A percentile compares a stretch with the other conserved stretches of the same genome.
These are phyloP conservation scores for Petrophora chlorosata DNA, from an alignment of 2,888 invertebrate species.

Conservation along the genomic window DNA sequence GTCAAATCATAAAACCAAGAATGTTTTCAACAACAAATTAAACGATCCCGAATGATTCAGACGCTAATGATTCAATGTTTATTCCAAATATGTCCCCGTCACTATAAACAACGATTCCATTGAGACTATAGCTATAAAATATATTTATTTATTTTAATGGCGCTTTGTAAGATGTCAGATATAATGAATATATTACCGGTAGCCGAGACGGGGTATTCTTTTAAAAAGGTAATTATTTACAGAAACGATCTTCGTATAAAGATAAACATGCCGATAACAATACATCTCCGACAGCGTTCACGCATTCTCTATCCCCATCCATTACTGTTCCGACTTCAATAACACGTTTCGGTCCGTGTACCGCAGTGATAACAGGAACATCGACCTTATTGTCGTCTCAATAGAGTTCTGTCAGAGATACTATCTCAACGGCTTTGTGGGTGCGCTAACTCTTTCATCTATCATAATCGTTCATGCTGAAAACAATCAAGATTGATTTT, in stretches of 20 bases:
- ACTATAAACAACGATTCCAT: constrained; percentile 58
- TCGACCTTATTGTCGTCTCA: constrained; percentile 51
- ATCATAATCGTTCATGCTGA: constrained; percentile 84
- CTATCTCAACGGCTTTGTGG: constrained; percentile 63
- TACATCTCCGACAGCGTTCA: constrained; percentile 81
- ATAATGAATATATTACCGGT: constrained; percentile 82
- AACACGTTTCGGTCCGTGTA: constrained; percentile 68
- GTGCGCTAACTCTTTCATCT: constrained; percentile 84
- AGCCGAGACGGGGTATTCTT: constrained; percentile 71
- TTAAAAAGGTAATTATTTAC: constrained; percentile 81
- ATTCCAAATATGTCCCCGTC: constrained; percentile 60
- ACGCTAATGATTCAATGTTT: constrained; percentile 47
- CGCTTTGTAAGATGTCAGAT: constrained; percentile 79
- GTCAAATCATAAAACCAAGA: constrained; percentile 47
- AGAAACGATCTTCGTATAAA: constrained; percentile 76
- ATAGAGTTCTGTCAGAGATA: constrained; percentile 56
- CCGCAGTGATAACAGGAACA: constrained; percentile 40
- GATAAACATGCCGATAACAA: constrained; percentile 82
- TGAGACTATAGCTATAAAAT: constrained; percentile 63
- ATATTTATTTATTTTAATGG: constrained; percentile 75
- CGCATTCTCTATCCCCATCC: constrained; percentile 81
- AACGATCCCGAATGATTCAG: constrained; percentile 55
- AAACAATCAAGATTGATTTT: constrained; percentile 83
- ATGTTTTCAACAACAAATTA: constrained; percentile 60
- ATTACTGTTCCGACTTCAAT: constrained; percentile 83